These are phyloP conservation scores for Colius striatus DNA, from an alignment of 2,113 vertebrate genomes.

Conservation along the genomic window DNA sequence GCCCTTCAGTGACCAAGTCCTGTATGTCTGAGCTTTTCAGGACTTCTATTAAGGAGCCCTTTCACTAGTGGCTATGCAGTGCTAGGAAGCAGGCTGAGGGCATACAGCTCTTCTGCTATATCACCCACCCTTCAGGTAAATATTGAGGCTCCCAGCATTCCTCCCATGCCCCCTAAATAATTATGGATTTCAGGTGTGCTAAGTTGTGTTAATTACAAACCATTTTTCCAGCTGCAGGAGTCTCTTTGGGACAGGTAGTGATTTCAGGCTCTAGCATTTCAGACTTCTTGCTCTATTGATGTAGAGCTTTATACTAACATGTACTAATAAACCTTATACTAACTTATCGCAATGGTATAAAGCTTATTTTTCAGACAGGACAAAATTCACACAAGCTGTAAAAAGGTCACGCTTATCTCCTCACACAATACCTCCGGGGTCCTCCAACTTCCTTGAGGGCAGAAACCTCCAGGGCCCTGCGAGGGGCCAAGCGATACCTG, in stretches of 20 bases:
- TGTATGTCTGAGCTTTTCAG: neutral
- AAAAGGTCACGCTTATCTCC: no score
- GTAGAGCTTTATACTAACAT: no score
- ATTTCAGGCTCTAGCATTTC: neutral
- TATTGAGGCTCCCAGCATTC: neutral
- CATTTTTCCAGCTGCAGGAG: neutral
- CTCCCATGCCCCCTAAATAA: neutral
- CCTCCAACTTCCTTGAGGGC: no score
- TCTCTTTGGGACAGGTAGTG: neutral
- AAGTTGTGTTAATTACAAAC: neutral
- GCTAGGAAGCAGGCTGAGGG: neutral
- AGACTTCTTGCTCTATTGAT: neutral
- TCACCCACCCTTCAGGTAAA: neutral
- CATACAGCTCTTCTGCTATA: accelerated
- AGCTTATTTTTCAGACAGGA: no score
- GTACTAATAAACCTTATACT: no score
- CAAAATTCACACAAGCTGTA: no score
- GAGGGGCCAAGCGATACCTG: no score
- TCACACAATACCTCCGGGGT: no score
- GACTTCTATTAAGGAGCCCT: neutral
- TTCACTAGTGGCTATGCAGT: neutral
- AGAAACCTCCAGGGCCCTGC: no score
- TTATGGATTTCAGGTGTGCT: neutral
- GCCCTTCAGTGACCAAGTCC: neutral
- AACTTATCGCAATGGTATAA: no score